Evolutionary conservation across 1,140 invertebrate species (phyloP).

Genomic region (Drosophila jambulina): DNA sequence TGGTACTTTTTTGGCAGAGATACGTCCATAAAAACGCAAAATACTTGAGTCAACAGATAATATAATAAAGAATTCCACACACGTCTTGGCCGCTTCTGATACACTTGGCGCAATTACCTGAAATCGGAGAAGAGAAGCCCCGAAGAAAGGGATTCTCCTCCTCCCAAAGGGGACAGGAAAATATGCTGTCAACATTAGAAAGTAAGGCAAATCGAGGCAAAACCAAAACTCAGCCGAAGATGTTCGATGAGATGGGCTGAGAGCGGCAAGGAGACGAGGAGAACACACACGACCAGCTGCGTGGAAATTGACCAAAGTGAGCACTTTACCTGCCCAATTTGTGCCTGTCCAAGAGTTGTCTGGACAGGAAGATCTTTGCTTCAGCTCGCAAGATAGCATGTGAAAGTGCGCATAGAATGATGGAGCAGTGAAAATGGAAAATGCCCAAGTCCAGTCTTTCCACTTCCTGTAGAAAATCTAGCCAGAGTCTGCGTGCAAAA

Average conservation of each 20-base stretch:
- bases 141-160: slow-evolving; percentile 25
- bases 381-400: slow-evolving; percentile 33
- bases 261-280: slow-evolving; percentile 2
- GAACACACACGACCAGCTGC: slow-evolving; percentile 26
- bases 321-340: slow-evolving; percentile 78
- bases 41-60: slow-evolving; percentile 51
- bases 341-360: slow-evolving; percentile 66
- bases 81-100: slow-evolving; percentile 48
- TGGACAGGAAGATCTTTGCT: slow-evolving; percentile 66
- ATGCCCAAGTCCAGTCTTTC: slow-evolving; percentile 23
- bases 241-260: slow-evolving; percentile 69
- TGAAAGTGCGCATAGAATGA: slow-evolving; percentile 71
- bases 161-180: slow-evolving; percentile 31
- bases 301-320: slow-evolving; percentile 80
- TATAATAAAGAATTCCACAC: slow-evolving; percentile 67
- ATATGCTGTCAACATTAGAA: slow-evolving; percentile 64
- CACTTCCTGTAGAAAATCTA: slow-evolving; percentile 65
- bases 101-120: slow-evolving; percentile 39
- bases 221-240: slow-evolving; percentile 49
- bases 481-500: not conserved
- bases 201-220: slow-evolving; percentile 63
- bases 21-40: slow-evolving; percentile 40
- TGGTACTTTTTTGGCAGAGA: slow-evolving; percentile 42
- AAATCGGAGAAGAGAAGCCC: slow-evolving; percentile 24
- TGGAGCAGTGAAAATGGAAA: slow-evolving; percentile 66